A percentile compares a stretch with the other conserved stretches of the same genome.
Conservation (phyloP, 2,888 invertebrate genomes). For the Toxonevra muliebris region DNA sequence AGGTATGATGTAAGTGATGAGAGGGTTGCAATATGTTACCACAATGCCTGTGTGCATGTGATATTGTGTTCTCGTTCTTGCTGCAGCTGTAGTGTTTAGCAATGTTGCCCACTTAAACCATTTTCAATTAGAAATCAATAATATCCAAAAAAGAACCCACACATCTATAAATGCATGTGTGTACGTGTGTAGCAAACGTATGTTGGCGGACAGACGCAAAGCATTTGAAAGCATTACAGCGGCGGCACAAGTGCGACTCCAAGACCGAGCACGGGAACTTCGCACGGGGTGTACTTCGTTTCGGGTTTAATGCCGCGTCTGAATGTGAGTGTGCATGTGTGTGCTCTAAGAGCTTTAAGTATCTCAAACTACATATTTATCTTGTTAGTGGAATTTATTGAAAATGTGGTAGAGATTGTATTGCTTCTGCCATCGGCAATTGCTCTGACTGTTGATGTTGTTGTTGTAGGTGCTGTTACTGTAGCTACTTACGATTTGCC, state of each 20-base stretch:
- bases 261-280: neutral
- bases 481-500: neutral
- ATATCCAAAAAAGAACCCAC: constrained; percentile 27
- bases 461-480: neutral
- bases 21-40: neutral
- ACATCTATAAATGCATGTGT: neutral
- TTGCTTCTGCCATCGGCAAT: neutral
- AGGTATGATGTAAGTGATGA: neutral
- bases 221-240: too few species aligned
- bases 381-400: constrained; percentile 56
- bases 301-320: neutral
- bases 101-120: constrained; percentile 46
- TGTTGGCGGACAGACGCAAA: too few species aligned
- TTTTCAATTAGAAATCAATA: constrained; percentile 59
- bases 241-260: neutral
- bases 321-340: neutral
- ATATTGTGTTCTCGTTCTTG: neutral
- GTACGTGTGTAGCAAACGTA: too few species aligned
- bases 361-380: constrained; percentile 49
- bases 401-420: constrained; percentile 46
- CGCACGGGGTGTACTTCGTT: constrained; percentile 7
- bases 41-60: neutral
- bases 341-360: constrained; percentile 40
- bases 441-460: neutral
- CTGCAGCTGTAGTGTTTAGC: neutral